Evolutionary conservation across 2,113 vertebrate species (phyloP).

Genomic region (Ptilonorhynchus violaceus): DNA sequence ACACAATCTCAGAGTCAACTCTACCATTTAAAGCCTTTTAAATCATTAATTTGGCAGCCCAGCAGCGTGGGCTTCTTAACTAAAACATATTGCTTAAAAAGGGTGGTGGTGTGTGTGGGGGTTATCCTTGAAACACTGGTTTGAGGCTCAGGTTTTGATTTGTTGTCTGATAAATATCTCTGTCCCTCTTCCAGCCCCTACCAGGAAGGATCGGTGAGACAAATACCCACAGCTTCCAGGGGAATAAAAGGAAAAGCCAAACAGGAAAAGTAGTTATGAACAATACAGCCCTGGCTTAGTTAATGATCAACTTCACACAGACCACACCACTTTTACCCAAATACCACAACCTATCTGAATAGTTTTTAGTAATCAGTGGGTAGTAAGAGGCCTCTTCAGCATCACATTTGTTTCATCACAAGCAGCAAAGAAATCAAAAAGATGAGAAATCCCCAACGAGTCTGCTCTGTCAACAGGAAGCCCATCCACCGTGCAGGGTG

Average conservation of each 20-base stretch:
- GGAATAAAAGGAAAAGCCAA: constrained; percentile 46
- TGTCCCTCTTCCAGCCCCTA: constrained; percentile 11
- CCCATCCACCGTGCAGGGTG: not conserved
- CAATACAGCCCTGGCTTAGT: not conserved
- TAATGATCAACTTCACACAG: constrained; percentile 35
- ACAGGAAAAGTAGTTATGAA: constrained; percentile 52
- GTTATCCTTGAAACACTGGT: not conserved
- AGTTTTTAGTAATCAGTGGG: not conserved
- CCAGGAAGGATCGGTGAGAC: constrained; percentile 37
- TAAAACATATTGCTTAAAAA: not conserved
- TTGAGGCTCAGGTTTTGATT: not conserved
- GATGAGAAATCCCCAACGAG: not conserved
- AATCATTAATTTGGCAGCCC: not conserved
- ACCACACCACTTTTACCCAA: not conserved
- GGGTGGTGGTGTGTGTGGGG: fast-evolving
- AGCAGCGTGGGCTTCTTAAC: not conserved
- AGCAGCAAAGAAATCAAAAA: not conserved
- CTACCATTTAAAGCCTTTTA: not conserved
- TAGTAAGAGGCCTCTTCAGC: not conserved
- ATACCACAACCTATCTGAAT: not conserved
- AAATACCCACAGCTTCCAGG: constrained; percentile 22
- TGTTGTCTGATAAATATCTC: not conserved
- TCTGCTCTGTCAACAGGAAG: constrained; percentile 7
- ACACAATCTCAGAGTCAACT: not conserved
- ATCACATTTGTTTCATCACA: not conserved